A percentile compares a stretch with the other conserved stretches of the same genome.
Conservation (phyloP, 2,113 vertebrate species). For the Tenrec ecaudatus region DNA sequence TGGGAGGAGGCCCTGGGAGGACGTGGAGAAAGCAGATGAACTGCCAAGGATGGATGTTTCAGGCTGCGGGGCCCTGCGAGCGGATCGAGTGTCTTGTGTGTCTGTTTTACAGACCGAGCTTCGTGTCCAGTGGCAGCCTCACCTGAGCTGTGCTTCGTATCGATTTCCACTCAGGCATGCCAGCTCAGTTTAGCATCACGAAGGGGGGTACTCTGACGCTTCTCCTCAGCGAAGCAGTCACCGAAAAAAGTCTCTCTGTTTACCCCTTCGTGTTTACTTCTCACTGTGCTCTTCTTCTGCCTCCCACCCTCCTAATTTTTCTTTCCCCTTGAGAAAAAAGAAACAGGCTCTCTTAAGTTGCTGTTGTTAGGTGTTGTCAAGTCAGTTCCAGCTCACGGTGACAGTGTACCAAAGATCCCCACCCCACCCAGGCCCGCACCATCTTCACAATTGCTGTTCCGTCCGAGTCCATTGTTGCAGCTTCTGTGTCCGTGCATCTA, state of each 20-base stretch:
- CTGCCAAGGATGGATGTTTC: conserved; percentile 92
- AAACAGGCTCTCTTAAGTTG: not conserved
- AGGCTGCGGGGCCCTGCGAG: conserved; percentile 92
- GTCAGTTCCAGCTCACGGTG: no score
- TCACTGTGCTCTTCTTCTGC: conserved; percentile 35
- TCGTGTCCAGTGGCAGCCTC: conserved; percentile 90
- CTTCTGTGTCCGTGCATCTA: no score
- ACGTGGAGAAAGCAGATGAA: conserved; percentile 88
- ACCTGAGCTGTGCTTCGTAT: conserved; percentile 86
- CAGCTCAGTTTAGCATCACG: conserved; percentile 82
- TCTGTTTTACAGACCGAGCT: conserved; percentile 90
- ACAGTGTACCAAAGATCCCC: no score
- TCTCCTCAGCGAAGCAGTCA: not conserved
- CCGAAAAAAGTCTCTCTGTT: not conserved
- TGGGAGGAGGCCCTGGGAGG: conserved; percentile 60
- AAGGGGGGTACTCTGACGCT: conserved; percentile 47
- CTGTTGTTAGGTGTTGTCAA: not conserved
- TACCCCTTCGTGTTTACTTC: not conserved
- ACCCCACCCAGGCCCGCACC: no score
- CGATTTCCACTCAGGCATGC: conserved; percentile 87
- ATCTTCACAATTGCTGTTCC: no score
- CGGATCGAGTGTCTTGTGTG: conserved; percentile 89
- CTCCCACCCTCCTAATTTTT: not conserved
- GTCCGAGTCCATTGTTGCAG: no score
- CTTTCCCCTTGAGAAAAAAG: not conserved